Evolutionary conservation across 2,113 vertebrate genomes (phyloP), one percentile per base, ranked within the genome.

Genomic region (Toxotes chatareus): DNA sequence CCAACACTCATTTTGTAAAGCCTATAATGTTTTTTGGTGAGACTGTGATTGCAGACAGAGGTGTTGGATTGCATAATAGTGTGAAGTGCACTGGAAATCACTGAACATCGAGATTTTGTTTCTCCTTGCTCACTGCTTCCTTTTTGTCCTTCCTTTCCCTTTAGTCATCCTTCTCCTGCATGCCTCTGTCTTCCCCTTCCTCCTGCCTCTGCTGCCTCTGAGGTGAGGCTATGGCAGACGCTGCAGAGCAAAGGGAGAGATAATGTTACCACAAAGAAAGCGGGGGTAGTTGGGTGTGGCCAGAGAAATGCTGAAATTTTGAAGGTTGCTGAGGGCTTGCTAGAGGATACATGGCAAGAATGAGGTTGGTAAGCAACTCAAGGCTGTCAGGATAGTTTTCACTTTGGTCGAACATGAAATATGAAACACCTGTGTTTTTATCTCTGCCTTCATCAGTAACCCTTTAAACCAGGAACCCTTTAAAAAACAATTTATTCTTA

Each of bases 1-100:
- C 32, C 72, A 49, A 19, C 47, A 64, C 13, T 9, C 3, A 4
- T 16, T 65, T 12, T 55, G 6, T 59, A 61, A 49, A 34, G 23
- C 27, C 34, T 36, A 7, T 55, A 49, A 19, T 23, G 59, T 47
- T 61, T 47, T 27, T 40, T 13, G 21, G 21, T 36, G 9, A 8
- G 7, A 59, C 23, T 27, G 70, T 16, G 56, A 49, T 32, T 85
- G 47, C 73, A 78, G 27, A 60, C 21, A 42, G 51, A 65, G 27
- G n/a, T 46, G 53, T 38, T 70, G 46, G 74, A 60, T 86, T 82
- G 59, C 75, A 36, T 81, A 84, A 82, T 13, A 23, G 16, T 19
- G n/a, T 36, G 13, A 73, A 40, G 32, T 55, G 57, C 19, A 51
- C 16, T 64, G 42, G 49, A 73, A 80, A 82, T 79, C 32, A 74